Evolutionary conservation across 2,888 invertebrate species (phyloP).

Genomic region (Pheosia tremula): DNA sequence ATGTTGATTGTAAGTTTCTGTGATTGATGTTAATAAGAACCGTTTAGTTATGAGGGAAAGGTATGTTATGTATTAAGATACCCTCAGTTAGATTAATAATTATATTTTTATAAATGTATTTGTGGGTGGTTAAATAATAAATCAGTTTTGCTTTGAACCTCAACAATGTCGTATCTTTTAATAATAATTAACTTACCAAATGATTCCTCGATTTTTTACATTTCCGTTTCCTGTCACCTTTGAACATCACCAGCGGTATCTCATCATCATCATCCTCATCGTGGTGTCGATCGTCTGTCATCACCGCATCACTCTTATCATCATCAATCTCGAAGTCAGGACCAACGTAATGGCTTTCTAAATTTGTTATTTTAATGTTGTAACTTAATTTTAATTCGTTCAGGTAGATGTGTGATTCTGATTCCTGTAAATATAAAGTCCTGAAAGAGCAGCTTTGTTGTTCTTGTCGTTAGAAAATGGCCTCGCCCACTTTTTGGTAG

Average conservation of each 20-base stretch:
- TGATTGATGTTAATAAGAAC: too few relatives aligned
- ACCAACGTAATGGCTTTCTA: slow-evolving; percentile 21
- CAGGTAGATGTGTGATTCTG: slow-evolving; percentile 8
- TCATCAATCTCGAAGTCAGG: slow-evolving; percentile 22
- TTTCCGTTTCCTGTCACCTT: slow-evolving; percentile 22
- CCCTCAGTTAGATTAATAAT: too few relatives aligned
- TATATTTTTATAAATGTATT: too few relatives aligned
- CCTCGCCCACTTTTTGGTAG: too few relatives aligned
- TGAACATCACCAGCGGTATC: slow-evolving; percentile 43
- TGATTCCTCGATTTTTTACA: slow-evolving; percentile 16
- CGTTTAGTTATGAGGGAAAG: too few relatives aligned
- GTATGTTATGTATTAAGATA: too few relatives aligned
- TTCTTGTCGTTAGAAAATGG: too few relatives aligned
- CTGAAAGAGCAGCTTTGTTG: too few relatives aligned
- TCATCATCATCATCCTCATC: slow-evolving; percentile 44
- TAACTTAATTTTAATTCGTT: slow-evolving; percentile 9
- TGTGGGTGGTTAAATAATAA: too few relatives aligned
- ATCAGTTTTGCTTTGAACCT: too few relatives aligned
- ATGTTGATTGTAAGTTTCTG: too few relatives aligned
- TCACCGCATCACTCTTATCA: slow-evolving; percentile 16
- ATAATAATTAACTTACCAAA: slow-evolving; percentile 5
- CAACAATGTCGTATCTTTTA: too few relatives aligned
- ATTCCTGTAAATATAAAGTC: slow-evolving; percentile 25
- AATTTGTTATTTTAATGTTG: slow-evolving; percentile 16
- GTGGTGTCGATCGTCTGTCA: slow-evolving; percentile 5